Conservation (phyloP, 2,113 vertebrate genomes). For the Corapipo altera region DNA sequence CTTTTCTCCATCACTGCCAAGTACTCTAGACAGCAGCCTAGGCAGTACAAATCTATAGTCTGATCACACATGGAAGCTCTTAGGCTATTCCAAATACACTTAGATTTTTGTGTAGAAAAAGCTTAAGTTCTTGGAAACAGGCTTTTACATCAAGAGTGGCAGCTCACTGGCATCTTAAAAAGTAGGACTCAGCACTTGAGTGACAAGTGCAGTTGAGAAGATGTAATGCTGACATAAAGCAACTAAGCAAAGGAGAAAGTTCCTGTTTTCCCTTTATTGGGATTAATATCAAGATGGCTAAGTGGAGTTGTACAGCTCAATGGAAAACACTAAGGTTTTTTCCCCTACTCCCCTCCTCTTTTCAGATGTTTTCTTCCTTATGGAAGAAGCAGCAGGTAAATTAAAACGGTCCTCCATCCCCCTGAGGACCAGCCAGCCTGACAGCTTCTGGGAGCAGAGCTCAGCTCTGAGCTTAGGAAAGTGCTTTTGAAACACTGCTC, state of each 20-base stretch:
- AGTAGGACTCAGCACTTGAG: not conserved
- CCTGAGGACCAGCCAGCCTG: not conserved
- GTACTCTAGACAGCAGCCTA: not conserved
- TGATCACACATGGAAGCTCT: conserved; percentile 6
- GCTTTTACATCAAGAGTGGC: not conserved
- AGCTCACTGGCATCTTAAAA: not conserved
- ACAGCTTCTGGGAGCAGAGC: not conserved
- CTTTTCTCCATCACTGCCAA: not conserved
- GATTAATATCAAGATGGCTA: not conserved
- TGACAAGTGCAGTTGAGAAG: not conserved
- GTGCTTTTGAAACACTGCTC: not conserved
- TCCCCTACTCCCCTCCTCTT: not conserved
- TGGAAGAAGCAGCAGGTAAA: not conserved
- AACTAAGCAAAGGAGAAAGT: not conserved
- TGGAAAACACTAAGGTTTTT: not conserved
- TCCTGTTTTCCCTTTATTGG: not conserved
- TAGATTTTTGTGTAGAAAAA: not conserved
- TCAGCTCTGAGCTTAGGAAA: not conserved
- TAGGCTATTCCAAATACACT: not conserved
- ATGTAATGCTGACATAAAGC: not conserved
- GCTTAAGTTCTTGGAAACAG: not conserved
- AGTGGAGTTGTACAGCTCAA: not conserved
- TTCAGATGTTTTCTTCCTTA: not conserved
- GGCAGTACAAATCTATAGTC: not conserved
- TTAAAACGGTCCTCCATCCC: not conserved